A percentile compares a stretch with the other conserved stretches of the same genome.
These are phyloP conservation scores for Premnoplex brunnescens DNA, from an alignment of 2,797 vertebrate genomes.

Conservation along the genomic window DNA sequence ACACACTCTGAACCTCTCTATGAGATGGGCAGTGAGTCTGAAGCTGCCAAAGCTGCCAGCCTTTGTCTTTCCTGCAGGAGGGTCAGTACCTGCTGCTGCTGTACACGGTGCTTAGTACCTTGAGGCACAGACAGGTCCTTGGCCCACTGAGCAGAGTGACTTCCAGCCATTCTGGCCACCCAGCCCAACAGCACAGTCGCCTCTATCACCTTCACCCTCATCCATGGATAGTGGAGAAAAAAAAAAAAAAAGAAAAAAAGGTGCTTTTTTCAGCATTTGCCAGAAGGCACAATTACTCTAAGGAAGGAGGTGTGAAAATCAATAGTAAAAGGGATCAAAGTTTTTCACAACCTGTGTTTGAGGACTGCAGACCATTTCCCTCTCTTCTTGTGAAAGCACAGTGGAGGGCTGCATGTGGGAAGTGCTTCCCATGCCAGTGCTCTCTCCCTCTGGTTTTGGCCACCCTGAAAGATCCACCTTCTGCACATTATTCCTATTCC, in stretches of 20 bases:
- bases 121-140: background rate
- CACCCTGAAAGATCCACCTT: background rate
- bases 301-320: background rate
- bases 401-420: background rate
- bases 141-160: background rate
- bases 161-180: background rate
- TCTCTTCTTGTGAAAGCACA: rapidly evolving
- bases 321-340: background rate
- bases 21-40: rapidly evolving
- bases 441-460: background rate
- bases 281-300: background rate
- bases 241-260: too few species aligned
- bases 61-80: background rate
- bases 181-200: background rate
- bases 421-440: background rate
- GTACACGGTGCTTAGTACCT: rapidly evolving
- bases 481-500: background rate
- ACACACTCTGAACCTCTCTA: background rate
- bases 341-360: background rate
- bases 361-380: background rate
- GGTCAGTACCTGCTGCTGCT: background rate
- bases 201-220: background rate
- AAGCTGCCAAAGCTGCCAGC: background rate
- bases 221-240: too few species aligned
- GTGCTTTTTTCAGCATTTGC: background rate